These are phyloP conservation scores for Anguilla japonica DNA, from an alignment of 2,113 vertebrate genomes.

Conservation along the genomic window DNA sequence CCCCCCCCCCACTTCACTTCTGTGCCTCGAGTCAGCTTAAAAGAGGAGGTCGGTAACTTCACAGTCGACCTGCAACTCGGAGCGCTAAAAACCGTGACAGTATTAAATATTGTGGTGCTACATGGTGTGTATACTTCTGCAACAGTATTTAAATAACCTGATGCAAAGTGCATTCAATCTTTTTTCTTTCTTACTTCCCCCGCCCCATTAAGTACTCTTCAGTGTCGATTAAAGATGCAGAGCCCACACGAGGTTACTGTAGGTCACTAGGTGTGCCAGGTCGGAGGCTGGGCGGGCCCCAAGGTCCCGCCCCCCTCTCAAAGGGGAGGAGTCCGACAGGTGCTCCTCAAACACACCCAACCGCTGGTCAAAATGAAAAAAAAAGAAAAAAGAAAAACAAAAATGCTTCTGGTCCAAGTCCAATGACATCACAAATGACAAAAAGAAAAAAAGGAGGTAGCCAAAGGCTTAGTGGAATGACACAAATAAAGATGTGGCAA, in stretches of 20 bases:
- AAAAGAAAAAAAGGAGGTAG: conserved; percentile 74
- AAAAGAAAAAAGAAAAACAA: neutral
- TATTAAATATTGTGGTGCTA: conserved; percentile 86
- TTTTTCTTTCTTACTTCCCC: conserved; percentile 42
- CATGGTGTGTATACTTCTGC: conserved; percentile 82
- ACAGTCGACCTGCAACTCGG: conserved; percentile 71
- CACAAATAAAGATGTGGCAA: conserved; percentile 41
- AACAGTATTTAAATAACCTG: conserved; percentile 75
- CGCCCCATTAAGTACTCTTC: conserved; percentile 66
- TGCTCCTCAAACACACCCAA: conserved; percentile 50
- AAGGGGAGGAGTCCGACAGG: conserved; percentile 61
- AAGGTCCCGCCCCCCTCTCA: conserved; percentile 42
- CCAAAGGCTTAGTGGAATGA: conserved; percentile 89
- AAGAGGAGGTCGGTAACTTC: conserved; percentile 61
- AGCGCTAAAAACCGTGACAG: conserved; percentile 75
- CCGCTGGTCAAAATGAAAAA: conserved; percentile 20
- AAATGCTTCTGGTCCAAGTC: conserved; percentile 54
- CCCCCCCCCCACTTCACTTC: conserved; percentile 61
- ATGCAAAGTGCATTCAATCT: conserved; percentile 85
- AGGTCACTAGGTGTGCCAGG: conserved; percentile 41
- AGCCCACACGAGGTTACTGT: conserved; percentile 54
- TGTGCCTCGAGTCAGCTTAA: conserved; percentile 60
- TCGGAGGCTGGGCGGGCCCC: conserved; percentile 40
- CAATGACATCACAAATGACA: conserved; percentile 54
- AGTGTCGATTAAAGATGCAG: conserved; percentile 61